Evolutionary conservation across 2,888 invertebrate species (phyloP).

Genomic region (Scaptomyza polygonia): DNA sequence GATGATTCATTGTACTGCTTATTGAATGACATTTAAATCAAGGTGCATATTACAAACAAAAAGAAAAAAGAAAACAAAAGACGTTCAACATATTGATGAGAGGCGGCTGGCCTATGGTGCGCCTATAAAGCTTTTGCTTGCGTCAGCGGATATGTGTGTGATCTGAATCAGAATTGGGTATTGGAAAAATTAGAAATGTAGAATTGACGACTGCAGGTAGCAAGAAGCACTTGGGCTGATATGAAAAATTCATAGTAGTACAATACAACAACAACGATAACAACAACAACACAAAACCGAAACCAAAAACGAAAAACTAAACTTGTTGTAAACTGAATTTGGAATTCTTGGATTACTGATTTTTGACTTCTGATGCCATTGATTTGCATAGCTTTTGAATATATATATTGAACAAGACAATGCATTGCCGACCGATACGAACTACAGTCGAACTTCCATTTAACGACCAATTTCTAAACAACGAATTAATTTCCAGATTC

Average conservation of each 20-base stretch:
- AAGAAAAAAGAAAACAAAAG: no score
- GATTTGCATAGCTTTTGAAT: slow-evolving; percentile 74
- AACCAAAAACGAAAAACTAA: slow-evolving; percentile 34
- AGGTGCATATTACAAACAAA: slow-evolving; percentile 30
- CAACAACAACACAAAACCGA: no score
- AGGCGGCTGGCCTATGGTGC: slow-evolving; percentile 18
- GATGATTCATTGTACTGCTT: slow-evolving; percentile 25
- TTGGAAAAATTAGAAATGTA: slow-evolving; percentile 34
- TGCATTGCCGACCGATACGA: slow-evolving; percentile 3
- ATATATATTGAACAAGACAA: slow-evolving; percentile 41
- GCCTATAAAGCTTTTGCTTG: slow-evolving; percentile 27
- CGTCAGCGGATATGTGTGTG: slow-evolving; percentile 59
- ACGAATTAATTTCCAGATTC: no score
- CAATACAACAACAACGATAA: neutral
- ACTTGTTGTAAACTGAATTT: slow-evolving; percentile 35
- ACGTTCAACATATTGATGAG: slow-evolving; percentile 7
- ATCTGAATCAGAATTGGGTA: slow-evolving; percentile 27
- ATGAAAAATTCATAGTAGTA: slow-evolving; percentile 38
- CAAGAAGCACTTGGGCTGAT: slow-evolving; percentile 27
- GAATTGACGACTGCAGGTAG: slow-evolving; percentile 52
- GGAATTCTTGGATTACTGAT: slow-evolving; percentile 50
- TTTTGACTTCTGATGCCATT: slow-evolving; percentile 58
- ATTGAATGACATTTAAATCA: slow-evolving; percentile 32
- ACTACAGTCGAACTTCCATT: neutral
- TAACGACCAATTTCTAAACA: no score